These are phyloP conservation scores for Sepiola atlantica DNA, from an alignment of 2,888 invertebrate genomes.

Conservation along the genomic window DNA sequence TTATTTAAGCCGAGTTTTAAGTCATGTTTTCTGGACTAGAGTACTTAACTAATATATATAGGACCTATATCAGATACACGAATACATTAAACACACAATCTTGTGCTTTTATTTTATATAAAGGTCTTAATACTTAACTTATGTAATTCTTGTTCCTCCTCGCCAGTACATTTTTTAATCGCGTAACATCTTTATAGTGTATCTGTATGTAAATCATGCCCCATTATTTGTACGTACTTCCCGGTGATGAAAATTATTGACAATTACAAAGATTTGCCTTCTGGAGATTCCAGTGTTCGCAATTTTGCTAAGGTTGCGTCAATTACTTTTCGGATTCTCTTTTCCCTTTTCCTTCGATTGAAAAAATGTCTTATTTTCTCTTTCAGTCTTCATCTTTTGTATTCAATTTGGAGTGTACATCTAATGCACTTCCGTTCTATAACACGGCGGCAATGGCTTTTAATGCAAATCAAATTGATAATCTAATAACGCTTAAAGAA, in stretches of 20 bases:
- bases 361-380: not conserved
- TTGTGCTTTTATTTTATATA: too few species aligned
- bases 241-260: not conserved
- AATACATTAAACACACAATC: too few species aligned
- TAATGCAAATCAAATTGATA: not conserved
- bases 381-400: not conserved
- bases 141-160: too few species aligned
- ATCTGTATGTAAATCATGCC: not conserved
- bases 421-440: not conserved
- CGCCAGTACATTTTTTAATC: too few species aligned
- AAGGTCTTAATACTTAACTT: too few species aligned
- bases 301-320: not conserved
- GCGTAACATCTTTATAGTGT: too few species aligned
- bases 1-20: too few species aligned
- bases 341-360: not conserved
- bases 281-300: not conserved
- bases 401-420: not conserved
- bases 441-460: not conserved
- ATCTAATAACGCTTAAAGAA: not conserved
- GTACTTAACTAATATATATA: too few species aligned
- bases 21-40: too few species aligned
- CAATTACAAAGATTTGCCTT: not conserved
- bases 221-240: not conserved
- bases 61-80: too few species aligned
- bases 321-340: too few species aligned